Evolutionary conservation across 2,113 vertebrate species (phyloP).

Genomic region (Cyphomyrus plagiostoma): DNA sequence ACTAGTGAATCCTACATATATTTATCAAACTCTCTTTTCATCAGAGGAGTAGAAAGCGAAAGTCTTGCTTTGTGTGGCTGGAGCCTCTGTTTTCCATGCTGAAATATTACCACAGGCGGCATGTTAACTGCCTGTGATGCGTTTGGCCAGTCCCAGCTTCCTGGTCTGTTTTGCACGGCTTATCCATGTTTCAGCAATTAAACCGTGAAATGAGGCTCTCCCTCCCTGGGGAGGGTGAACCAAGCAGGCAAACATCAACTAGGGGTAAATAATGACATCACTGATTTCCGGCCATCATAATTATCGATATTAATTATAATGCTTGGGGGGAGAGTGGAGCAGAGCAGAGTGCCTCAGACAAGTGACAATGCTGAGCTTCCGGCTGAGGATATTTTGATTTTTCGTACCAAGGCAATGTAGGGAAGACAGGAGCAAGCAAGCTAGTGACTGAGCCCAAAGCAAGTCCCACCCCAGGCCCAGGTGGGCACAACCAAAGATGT

Average conservation of each 20-base stretch:
- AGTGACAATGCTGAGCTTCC: neutral
- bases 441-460: neutral
- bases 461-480: neutral
- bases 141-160: neutral
- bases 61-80: neutral
- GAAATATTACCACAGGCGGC: neutral
- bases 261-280: neutral
- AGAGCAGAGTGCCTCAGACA: neutral
- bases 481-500: constrained; percentile 27
- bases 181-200: neutral
- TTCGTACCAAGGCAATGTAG: neutral
- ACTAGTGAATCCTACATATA: neutral
- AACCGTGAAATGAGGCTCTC: neutral
- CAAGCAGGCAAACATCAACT: constrained; percentile 5
- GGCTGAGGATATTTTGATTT: neutral
- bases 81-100: neutral
- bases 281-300: constrained; percentile 1
- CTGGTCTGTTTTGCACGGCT: neutral
- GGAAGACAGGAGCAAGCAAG: neutral
- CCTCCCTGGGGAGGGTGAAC: neutral
- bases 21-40: neutral
- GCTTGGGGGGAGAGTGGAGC: neutral
- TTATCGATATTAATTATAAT: constrained; percentile 2
- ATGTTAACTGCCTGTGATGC: neutral
- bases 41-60: constrained; percentile 2